A percentile compares a stretch with the other conserved stretches of the same genome.
phyloP scores from a whole-genome alignment of 2,888 invertebrate genomes.

The Xestia rhomboidea region DNA sequence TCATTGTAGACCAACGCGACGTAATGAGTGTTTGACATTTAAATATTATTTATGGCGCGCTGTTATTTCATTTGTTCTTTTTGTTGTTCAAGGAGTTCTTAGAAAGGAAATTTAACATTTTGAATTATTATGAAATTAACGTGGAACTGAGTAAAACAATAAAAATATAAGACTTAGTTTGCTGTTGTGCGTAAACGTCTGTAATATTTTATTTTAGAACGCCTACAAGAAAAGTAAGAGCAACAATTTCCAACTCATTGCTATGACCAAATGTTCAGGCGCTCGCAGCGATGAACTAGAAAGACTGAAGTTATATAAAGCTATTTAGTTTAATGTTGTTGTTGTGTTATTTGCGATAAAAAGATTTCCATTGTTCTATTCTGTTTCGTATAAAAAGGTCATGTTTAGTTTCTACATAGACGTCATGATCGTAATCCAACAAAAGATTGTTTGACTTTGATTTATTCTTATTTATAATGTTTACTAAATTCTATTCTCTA shows the following conservation, averaged over 20 bases:
- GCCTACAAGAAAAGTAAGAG: slow-evolving; percentile 60
- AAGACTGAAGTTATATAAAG: slow-evolving; percentile 8
- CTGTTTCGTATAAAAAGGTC: slow-evolving; percentile 13
- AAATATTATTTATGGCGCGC: neutral
- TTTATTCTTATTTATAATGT: slow-evolving; percentile 21
- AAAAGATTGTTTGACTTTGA: slow-evolving; percentile 4
- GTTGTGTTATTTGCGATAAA: slow-evolving; percentile 15
- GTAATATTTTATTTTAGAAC: slow-evolving; percentile 9
- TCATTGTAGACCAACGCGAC: slow-evolving; percentile 3
- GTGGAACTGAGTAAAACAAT: neutral
- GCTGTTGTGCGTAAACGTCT: neutral
- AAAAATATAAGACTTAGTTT: neutral
- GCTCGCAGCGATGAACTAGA: slow-evolving; percentile 29
- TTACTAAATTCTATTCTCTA: slow-evolving; percentile 43
- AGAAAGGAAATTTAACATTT: slow-evolving; percentile 10
- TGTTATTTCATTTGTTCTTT: slow-evolving; percentile 3
- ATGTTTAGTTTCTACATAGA: slow-evolving; percentile 14
- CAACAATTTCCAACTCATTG: slow-evolving; percentile 53
- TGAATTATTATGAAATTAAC: neutral
- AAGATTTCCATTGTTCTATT: slow-evolving; percentile 7
- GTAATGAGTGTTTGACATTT: slow-evolving; percentile 23
- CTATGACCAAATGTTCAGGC: slow-evolving; percentile 60
- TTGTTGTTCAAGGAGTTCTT: neutral
- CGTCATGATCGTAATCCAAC: neutral
- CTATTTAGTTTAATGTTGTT: slow-evolving; percentile 22